phyloP scores from a whole-genome alignment of 2,797 vertebrate species.

The Falco concolor region DNA sequence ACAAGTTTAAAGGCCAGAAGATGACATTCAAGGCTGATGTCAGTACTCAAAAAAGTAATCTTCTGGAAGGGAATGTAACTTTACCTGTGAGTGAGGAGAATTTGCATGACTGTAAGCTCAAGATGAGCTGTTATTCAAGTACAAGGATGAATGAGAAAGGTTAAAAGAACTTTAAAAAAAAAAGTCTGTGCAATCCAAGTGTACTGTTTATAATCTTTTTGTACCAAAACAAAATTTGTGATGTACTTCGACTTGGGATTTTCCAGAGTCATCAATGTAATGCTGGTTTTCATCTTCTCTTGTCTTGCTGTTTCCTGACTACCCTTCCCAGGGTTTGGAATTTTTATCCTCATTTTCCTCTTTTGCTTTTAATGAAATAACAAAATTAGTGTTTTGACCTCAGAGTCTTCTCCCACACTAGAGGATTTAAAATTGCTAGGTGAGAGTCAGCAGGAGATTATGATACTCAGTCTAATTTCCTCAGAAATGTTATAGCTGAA shows the following conservation, averaged over 20 bases:
- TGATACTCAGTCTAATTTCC: neutral
- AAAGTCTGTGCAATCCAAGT: neutral
- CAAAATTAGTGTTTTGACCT: neutral
- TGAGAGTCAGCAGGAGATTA: neutral
- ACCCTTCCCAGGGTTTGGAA: neutral
- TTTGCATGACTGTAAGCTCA: neutral
- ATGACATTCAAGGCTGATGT: neutral
- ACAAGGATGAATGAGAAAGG: neutral
- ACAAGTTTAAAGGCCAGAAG: neutral
- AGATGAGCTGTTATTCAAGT: neutral
- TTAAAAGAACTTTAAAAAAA: neutral
- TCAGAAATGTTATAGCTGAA: neutral
- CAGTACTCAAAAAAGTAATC: neutral
- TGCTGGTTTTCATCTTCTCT: neutral
- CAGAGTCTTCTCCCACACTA: neutral
- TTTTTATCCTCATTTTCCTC: neutral
- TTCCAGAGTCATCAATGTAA: neutral
- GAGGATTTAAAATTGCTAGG: neutral
- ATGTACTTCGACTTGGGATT: neutral
- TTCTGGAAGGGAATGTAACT: neutral
- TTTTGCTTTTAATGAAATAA: neutral
- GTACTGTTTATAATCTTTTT: neutral
- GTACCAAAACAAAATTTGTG: slow-evolving; percentile 2
- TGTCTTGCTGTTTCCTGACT: neutral
- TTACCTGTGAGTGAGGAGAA: neutral